phyloP scores from a whole-genome alignment of 1,140 invertebrate genomes.

The Orussus abietinus region DNA sequence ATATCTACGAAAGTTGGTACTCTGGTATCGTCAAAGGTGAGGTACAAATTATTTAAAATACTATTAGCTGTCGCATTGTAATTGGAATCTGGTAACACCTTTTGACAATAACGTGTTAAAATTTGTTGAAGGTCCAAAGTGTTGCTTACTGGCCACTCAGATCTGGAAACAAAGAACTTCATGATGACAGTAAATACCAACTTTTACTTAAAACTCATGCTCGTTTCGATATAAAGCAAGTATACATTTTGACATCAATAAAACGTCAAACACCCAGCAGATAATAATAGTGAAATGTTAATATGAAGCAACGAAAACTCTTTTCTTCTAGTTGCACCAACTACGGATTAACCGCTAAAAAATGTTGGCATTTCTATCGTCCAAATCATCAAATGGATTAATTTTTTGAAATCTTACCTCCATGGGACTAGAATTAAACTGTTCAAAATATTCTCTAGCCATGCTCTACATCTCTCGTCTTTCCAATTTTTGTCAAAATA shows the following conservation, averaged over 20 bases:
- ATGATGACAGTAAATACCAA: too few relatives aligned
- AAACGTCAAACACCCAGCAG: too few relatives aligned
- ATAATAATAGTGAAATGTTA: slow-evolving; percentile 13
- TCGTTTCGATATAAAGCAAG: too few relatives aligned
- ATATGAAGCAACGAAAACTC: slow-evolving; percentile 3
- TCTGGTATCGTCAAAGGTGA: slow-evolving; percentile 26
- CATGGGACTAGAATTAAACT: slow-evolving; percentile 39
- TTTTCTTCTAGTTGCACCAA: too few relatives aligned
- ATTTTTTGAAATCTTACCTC: too few relatives aligned
- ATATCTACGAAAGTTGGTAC: slow-evolving; percentile 36
- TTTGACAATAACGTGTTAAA: slow-evolving; percentile 32
- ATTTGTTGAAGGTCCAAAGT: slow-evolving; percentile 23
- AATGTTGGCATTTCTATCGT: too few relatives aligned
- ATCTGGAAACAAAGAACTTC: too few relatives aligned
- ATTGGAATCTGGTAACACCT: slow-evolving; percentile 27
- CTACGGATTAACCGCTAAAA: too few relatives aligned
- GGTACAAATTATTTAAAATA: slow-evolving; percentile 37
- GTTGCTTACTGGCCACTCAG: slow-evolving; percentile 39
- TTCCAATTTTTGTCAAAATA: slow-evolving; percentile 58
- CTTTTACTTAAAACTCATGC: too few relatives aligned
- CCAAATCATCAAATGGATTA: too few relatives aligned
- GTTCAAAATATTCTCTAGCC: slow-evolving; percentile 30
- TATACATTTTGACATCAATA: too few relatives aligned
- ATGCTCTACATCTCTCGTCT: slow-evolving; percentile 30
- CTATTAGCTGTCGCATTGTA: slow-evolving; percentile 24